Conservation (phyloP, 64 coral and sea anemone genomes). For the Pocillopora verrucosa region DNA sequence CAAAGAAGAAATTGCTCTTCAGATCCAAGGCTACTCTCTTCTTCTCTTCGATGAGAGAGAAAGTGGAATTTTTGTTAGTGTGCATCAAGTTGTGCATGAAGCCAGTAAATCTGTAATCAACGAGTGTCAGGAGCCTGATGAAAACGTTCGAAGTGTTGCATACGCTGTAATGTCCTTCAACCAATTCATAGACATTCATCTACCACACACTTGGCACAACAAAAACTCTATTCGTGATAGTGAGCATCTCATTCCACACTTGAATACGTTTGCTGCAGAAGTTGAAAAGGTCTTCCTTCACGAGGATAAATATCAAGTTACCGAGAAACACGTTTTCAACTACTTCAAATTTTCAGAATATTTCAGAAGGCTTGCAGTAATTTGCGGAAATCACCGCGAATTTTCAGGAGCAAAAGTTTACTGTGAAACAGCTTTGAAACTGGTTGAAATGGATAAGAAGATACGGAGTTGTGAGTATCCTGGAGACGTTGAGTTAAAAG, state of each 20-base stretch:
- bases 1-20: not conserved
- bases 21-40: not conserved
- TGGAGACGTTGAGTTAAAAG: not conserved
- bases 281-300: not conserved
- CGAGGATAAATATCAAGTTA: not conserved
- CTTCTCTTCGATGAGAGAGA: not conserved
- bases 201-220: not conserved
- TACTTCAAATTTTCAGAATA: not conserved
- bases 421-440: not conserved
- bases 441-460: not conserved
- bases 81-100: conserved; percentile 4
- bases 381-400: not conserved
- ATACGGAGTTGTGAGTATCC: no score
- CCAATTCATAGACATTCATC: conserved; percentile 9
- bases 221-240: not conserved
- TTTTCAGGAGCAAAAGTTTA: not conserved
- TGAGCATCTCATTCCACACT: conserved; percentile 2
- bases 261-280: not conserved
- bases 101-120: not conserved
- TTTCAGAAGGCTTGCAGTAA: not conserved
- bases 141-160: not conserved
- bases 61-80: not conserved
- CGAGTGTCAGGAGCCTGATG: not conserved
- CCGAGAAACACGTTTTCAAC: not conserved
- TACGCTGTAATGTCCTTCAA: conserved; percentile 5